A percentile compares a stretch with the other conserved stretches of the same genome.
Conservation (phyloP, 2,888 invertebrate species). For the Digitonthophagus gazella region DNA sequence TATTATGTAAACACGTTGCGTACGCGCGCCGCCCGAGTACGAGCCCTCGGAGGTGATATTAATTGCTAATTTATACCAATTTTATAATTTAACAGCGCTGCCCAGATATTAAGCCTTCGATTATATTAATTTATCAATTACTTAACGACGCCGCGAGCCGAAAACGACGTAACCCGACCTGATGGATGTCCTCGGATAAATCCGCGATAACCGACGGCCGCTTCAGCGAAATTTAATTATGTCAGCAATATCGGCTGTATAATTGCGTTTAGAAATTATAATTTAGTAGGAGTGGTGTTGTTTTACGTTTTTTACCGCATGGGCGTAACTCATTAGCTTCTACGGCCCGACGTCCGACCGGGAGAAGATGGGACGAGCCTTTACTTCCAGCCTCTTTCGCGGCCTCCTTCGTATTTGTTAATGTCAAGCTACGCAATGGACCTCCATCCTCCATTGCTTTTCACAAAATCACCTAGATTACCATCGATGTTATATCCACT, state of each 20-base stretch:
- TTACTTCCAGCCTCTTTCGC: not conserved
- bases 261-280: constrained; percentile 28
- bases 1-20: not conserved
- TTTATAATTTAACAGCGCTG: constrained; percentile 22
- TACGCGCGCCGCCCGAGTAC: not conserved
- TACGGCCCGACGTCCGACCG: not conserved
- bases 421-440: not conserved
- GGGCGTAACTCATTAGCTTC: constrained; percentile 36
- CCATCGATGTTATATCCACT: not conserved
- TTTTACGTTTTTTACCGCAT: constrained; percentile 29
- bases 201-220: not conserved
- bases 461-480: not conserved
- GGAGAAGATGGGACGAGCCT: not conserved
- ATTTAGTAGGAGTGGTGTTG: constrained; percentile 28
- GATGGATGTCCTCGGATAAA: constrained; percentile 10
- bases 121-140: constrained; percentile 25
- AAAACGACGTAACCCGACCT: not conserved
- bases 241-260: constrained; percentile 21
- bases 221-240: constrained; percentile 17
- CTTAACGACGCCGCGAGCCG: constrained; percentile 14
- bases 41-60: constrained; percentile 12
- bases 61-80: constrained; percentile 22
- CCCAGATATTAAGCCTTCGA: constrained; percentile 18
- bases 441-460: not conserved
- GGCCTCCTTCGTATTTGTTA: not conserved